These are phyloP conservation scores for Mastomys coucha DNA, from an alignment of 2,113 vertebrate species.

Conservation along the genomic window DNA sequence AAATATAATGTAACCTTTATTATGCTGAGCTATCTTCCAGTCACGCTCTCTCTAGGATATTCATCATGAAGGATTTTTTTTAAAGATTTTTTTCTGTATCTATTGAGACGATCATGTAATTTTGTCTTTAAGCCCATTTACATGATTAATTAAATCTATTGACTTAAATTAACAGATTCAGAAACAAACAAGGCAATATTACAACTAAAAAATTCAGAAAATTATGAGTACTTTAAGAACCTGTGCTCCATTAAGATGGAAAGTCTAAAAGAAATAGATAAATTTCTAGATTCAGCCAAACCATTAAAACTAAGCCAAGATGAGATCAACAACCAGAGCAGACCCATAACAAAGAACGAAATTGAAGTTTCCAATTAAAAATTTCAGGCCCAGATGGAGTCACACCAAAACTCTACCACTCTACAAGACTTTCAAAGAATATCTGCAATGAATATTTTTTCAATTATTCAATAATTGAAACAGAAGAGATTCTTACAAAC, in stretches of 20 bases:
- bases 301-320: not conserved
- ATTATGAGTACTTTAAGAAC: not conserved
- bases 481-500: not conserved
- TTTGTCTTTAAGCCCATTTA: not conserved
- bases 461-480: not conserved
- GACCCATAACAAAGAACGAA: not conserved
- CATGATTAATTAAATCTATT: not conserved
- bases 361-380: not conserved
- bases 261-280: not conserved
- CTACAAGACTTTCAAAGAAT: not conserved
- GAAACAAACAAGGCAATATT: not conserved
- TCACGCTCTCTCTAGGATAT: not conserved
- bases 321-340: not conserved
- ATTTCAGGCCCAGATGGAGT: not conserved
- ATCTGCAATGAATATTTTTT: not conserved
- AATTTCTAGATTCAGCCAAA: not conserved
- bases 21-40: too few species aligned
- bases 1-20: not conserved
- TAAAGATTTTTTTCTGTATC: too few species aligned
- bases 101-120: not conserved
- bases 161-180: not conserved
- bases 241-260: not conserved
- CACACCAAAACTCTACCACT: not conserved
- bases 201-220: not conserved
- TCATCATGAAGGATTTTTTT: not conserved